A percentile compares a stretch with the other conserved stretches of the same genome.
These are phyloP conservation scores for Ibidorhyncha struthersii DNA, from an alignment of 2,113 vertebrate genomes.

Conservation along the genomic window DNA sequence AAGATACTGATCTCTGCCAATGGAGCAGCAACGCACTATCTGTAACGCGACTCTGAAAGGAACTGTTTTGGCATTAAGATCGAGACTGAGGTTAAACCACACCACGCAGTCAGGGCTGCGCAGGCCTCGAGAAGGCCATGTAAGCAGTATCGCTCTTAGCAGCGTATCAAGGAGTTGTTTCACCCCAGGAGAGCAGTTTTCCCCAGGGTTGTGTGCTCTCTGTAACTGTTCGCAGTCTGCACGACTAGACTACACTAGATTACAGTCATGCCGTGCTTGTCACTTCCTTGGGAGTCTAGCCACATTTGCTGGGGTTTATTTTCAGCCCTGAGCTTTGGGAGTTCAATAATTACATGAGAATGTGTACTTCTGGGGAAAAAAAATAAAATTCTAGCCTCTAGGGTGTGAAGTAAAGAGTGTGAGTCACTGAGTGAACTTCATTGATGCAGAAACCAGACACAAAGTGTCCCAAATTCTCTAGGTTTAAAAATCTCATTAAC, in stretches of 20 bases:
- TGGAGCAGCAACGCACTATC: not conserved
- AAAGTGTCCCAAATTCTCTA: conserved; percentile 14
- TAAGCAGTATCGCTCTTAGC: not conserved
- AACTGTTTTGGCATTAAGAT: not conserved
- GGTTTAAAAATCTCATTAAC: conserved; percentile 5
- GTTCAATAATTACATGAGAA: conserved; percentile 56
- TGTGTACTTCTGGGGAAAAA: not conserved
- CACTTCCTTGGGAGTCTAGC: conserved; percentile 50
- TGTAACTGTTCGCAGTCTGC: not conserved
- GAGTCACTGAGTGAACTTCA: conserved; percentile 56
- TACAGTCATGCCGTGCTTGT: conserved; percentile 35
- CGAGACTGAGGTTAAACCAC: not conserved
- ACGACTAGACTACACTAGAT: not conserved
- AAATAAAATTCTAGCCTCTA: conserved; percentile 24
- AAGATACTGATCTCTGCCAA: conserved; percentile 13
- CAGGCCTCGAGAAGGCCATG: not conserved
- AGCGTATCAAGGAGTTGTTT: not conserved
- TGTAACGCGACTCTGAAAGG: conserved; percentile 2
- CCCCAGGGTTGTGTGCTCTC: not conserved
- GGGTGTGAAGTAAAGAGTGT: conserved; percentile 63
- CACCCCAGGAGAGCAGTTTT: not conserved
- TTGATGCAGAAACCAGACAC: conserved; percentile 56
- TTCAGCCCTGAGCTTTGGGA: conserved; percentile 44
- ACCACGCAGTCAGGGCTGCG: not conserved
- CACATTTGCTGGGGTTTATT: conserved; percentile 54